Evolutionary conservation across 1,140 invertebrate species (phyloP), one percentile per base, ranked within the genome.

Genomic region (Gerris buenoi): DNA sequence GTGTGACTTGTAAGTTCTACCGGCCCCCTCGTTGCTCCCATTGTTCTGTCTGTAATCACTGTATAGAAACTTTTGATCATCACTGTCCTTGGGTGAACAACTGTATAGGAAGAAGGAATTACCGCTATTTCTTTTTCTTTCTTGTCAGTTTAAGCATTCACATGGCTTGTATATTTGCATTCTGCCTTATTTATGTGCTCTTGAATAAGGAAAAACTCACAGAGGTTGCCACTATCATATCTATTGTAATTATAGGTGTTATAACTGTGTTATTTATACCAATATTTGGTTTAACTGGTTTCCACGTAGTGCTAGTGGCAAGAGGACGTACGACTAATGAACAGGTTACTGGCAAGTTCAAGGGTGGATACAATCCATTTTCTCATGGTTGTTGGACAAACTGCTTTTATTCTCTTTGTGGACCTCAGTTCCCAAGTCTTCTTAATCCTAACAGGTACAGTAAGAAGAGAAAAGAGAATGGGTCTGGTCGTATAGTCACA

Each of bases 41-140:
- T 81, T 99, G 97, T 79, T 97, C 93, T 74, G 95, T 98, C 64
- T 99, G 97, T 82, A 95, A 99, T 83, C 93, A 93, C 75, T 98
- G 96, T 80, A 97, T 98, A 77, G 95, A 98, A 91, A 98, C 94
- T 29, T 99, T 99, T 80, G 97, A 99, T 81, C 97, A 99, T 84
- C 97, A 99, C 80, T 99, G 97, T 82, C 97, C 97, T 65, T 99
- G 97, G 97, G 92, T 99, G 71, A 98, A 99, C 80, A 99, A 99
- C 79, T 99, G 97, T 78, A 98, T 99, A 74, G 97, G 97, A 65
- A 86, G 95, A 70, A 85, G 96, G 71, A 99, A 99, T 80, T 99
- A 99, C 78, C 84, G 96, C 74, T 97, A 95, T 79, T 98, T 98
- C 82, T 97, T 97, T 81, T 92, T 97, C 81, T 99, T 99, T 79